Base-by-base conservation (phyloP, 2,113 vertebrate species). In the Eclectus roratus region DNA sequence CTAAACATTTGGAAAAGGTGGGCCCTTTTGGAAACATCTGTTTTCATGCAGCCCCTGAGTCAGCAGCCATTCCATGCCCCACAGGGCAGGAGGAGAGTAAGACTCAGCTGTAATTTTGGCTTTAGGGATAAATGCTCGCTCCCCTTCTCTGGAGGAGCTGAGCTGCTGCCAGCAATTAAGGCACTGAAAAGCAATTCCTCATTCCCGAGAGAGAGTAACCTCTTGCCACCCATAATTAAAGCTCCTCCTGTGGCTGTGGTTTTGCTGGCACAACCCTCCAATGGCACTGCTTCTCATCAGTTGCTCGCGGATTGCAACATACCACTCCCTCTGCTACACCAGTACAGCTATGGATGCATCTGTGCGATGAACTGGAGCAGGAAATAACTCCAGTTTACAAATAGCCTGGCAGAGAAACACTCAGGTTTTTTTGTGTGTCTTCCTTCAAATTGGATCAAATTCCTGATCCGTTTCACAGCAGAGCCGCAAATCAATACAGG, bases 401-500 rank as follows among this genome's bases (percentile, higher is more conserved):
- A 96, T 72, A 97, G 77, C 91, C 94, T 94, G 94, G 91, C 91
- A 87, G 80, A 50, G 91, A 91, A 96, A 89, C 77, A 39, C 72
- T 94, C 83, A 0, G 3, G 11, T 71, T 95, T 96, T 58, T 94
- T 91, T 65, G 29, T 93, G 86, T 68, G 56, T 94, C 83, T 88
- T 94, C 77, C 89, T 93, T 91, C 89, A 93, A 95, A 95, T 65
- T 84, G 96, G 95, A 93, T 94, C 83, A 76, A 89, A 93, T 96
- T 97, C 95, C 93, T 87, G 92, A 93, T 96, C 91, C 65, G 3
- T 94, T 95, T 96, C 92, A 33, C 91, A 95, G 96, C 83, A 17
- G 50, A 96, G 93, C 94, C 93, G 28, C 95, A 96, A 93, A 92
- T 86, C 91, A 88, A 31, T 2, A 23, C 10, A 58, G 56, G 52